Base-by-base conservation (phyloP, 2,113 vertebrate genomes). In the Lontra canadensis region DNA sequence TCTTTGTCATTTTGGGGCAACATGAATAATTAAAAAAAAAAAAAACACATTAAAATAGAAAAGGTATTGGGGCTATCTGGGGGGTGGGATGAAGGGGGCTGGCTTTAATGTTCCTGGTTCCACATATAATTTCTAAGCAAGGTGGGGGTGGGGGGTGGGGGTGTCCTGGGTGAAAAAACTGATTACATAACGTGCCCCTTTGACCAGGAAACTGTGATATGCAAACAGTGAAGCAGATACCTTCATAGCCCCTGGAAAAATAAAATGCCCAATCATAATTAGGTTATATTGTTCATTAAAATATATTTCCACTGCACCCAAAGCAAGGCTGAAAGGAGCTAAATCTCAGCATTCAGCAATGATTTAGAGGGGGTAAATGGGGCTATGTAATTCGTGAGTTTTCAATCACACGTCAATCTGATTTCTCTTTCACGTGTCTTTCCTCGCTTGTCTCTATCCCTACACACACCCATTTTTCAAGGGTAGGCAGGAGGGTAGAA, bases 251-350 rank as follows among this genome's bases (percentile, higher is more conserved):
- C 49, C 80, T 78, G 44, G 80, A 96, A 98, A 97, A 96, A 63
- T 49, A 94, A 97, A 96, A 87, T 61, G 42, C 15, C 90, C 87
- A 61, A 39, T 76, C 76, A 83, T 83, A 89, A 92, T 96, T 94
- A 86, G 61, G n/a, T 63, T 73, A 92, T 57, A 83, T 11, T 94
- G 20, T 93, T 94, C 69, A 95, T 81, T 89, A 95, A 96, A 95
- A 92, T 65, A 42, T 3, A 89, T 49, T 81, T 80, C 31, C 21
- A 90, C 59, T 94, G 15, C 78, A 82, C 4, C 26, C 87, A 84
- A 94, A 95, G 90, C 29, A 69, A 36, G 81, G 67, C 86, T 81
- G 42, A 94, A 82, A 23, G 12, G 21, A 39, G 26, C 23, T 7
- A 10, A 59, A 87, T 82, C 57, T 88, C 25, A 76, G 44, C 52